A percentile compares a stretch with the other conserved stretches of the same genome.
phyloP scores from a whole-genome alignment of 1,140 invertebrate genomes.

The Lordiphosa clarofinis region DNA sequence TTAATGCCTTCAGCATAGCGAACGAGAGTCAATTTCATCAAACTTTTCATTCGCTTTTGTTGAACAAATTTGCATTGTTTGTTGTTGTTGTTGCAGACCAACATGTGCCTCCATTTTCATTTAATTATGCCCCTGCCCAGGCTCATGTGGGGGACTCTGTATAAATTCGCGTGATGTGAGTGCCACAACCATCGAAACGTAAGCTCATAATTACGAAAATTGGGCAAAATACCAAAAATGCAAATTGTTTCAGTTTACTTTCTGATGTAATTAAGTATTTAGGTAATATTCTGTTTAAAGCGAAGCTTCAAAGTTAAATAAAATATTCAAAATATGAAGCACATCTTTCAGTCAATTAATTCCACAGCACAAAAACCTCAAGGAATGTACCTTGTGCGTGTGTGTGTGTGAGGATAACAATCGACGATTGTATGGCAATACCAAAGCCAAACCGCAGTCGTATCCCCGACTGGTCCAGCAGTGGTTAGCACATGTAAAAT shows the following conservation, averaged over 20 bases:
- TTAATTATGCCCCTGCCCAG: constrained; percentile 46
- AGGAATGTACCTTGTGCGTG: too few relatives aligned
- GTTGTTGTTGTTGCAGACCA: constrained; percentile 7
- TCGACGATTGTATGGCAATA: not conserved
- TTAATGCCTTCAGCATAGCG: constrained; percentile 27
- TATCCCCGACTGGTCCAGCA: not conserved
- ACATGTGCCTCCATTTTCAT: constrained; percentile 28
- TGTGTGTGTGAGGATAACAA: not conserved
- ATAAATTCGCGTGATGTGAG: not conserved
- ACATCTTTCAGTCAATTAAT: too few relatives aligned
- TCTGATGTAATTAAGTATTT: too few relatives aligned
- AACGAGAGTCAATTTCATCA: constrained; percentile 23
- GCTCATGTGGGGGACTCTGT: not conserved
- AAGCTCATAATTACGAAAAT: constrained; percentile 9
- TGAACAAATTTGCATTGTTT: constrained; percentile 7
- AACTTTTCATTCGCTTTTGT: constrained; percentile 25
- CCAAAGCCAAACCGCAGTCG: constrained; percentile 8
- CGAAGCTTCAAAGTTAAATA: too few relatives aligned
- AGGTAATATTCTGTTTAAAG: too few relatives aligned
- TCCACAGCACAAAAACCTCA: too few relatives aligned
- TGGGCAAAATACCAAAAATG: not conserved
- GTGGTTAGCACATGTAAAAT: constrained; percentile 71
- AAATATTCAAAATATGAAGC: too few relatives aligned
- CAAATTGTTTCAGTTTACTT: too few relatives aligned
- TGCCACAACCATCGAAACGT: not conserved